A percentile compares a stretch with the other conserved stretches of the same genome.
phyloP scores from a whole-genome alignment of 2,797 vertebrate genomes.

The Rhincodon typus region DNA sequence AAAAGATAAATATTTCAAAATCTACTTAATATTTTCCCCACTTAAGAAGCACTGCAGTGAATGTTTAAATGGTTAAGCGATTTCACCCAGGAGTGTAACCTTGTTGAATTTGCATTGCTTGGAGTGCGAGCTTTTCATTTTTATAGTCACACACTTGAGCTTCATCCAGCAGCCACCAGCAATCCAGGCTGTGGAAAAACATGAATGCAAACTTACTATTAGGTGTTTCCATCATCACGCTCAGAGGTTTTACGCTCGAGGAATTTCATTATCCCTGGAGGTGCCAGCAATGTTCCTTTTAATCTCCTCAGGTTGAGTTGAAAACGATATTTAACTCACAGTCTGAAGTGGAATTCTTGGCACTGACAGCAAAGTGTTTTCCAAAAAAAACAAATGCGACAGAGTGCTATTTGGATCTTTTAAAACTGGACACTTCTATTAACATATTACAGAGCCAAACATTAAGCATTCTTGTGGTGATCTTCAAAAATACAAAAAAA shows the following conservation, averaged over 20 bases:
- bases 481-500: neutral
- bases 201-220: neutral
- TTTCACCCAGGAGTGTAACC: neutral
- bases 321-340: neutral
- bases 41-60: neutral
- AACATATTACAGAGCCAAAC: neutral
- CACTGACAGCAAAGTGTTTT: neutral
- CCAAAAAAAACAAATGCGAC: neutral
- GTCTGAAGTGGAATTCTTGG: neutral
- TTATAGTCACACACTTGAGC: neutral
- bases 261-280: neutral
- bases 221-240: neutral
- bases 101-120: neutral
- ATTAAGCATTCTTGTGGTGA: neutral
- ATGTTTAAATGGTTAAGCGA: too few relatives aligned
- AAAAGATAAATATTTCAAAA: neutral
- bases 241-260: neutral
- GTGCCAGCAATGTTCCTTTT: neutral
- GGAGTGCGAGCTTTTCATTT: neutral
- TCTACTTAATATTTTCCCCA: neutral
- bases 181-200: neutral
- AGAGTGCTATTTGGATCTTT: neutral
- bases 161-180: neutral
- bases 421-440: neutral
- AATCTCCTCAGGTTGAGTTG: neutral